Percentiles rank a stretch among this genome's conserved stretches.
These are phyloP conservation scores for Manis pentadactyla DNA, from an alignment of 2,797 vertebrate genomes.

Conservation along the genomic window DNA sequence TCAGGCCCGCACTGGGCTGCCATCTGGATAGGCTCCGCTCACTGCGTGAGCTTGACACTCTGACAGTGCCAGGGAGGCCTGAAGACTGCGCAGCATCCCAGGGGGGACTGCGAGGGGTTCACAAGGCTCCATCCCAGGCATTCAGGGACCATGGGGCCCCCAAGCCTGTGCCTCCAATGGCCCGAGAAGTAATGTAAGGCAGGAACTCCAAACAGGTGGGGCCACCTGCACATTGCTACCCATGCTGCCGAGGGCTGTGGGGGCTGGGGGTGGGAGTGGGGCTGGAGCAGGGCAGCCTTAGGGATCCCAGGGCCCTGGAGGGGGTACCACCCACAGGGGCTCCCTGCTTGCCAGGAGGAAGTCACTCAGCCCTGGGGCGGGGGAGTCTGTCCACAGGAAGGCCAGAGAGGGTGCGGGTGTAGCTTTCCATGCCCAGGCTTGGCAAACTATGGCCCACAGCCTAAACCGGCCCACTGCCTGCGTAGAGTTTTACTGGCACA, in stretches of 20 bases:
- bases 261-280: no score
- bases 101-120: accelerated
- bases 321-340: neutral
- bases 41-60: neutral
- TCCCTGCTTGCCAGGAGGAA: neutral
- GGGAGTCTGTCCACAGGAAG: neutral
- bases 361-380: accelerated
- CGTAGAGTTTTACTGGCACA: neutral
- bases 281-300: neutral
- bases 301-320: neutral
- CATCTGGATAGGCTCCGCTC: neutral
- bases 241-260: neutral
- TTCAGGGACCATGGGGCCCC: neutral
- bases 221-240: neutral
- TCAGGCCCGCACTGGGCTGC: no score
- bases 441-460: accelerated
- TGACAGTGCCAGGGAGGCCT: accelerated
- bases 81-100: neutral
- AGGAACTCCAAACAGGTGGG: accelerated
- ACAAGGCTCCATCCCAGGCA: neutral
- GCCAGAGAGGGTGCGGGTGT: accelerated
- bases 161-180: neutral
- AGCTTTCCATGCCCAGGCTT: neutral
- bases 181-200: neutral
- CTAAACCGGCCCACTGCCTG: accelerated